Percentiles rank a stretch among this genome's conserved stretches.
phyloP scores from a whole-genome alignment of 2,113 vertebrate genomes.

The Cettia cetti region DNA sequence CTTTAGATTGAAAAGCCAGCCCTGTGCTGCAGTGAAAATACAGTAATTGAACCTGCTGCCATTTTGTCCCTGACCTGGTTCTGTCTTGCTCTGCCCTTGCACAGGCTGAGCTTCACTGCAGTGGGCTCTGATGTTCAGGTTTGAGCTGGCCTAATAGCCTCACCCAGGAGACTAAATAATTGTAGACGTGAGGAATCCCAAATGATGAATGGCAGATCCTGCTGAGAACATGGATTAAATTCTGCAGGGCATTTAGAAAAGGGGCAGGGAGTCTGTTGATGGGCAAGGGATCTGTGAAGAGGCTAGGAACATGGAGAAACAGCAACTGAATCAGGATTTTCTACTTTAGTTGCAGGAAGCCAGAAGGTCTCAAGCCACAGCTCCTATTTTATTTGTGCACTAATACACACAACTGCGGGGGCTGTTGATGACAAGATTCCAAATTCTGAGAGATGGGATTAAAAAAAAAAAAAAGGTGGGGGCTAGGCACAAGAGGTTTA shows the following conservation, averaged over 20 bases:
- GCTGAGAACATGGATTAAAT: slow-evolving; percentile 28
- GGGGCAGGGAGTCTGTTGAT: background rate
- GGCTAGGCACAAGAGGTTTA: background rate
- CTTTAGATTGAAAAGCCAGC: background rate
- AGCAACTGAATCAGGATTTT: background rate
- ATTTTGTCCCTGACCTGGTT: background rate
- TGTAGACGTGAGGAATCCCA: background rate
- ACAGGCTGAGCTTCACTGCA: background rate
- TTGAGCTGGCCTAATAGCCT: slow-evolving; percentile 30
- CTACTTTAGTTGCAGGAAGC: slow-evolving; percentile 5
- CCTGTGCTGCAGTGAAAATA: background rate
- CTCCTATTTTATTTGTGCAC: background rate
- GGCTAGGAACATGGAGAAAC: background rate
- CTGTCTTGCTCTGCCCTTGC: background rate
- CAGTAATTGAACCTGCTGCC: background rate
- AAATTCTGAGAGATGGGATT: slow-evolving; percentile 5
- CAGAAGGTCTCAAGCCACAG: slow-evolving; percentile 9
- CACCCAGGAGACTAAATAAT: background rate
- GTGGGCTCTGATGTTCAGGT: background rate
- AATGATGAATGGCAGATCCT: slow-evolving; percentile 37
- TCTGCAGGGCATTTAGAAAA: slow-evolving; percentile 25
- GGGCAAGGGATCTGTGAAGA: background rate
- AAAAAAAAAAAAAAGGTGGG: background rate
- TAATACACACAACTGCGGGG: background rate
- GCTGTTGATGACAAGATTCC: background rate